These are phyloP conservation scores for Propithecus coquereli DNA, from an alignment of 2,113 vertebrate genomes.

Conservation along the genomic window DNA sequence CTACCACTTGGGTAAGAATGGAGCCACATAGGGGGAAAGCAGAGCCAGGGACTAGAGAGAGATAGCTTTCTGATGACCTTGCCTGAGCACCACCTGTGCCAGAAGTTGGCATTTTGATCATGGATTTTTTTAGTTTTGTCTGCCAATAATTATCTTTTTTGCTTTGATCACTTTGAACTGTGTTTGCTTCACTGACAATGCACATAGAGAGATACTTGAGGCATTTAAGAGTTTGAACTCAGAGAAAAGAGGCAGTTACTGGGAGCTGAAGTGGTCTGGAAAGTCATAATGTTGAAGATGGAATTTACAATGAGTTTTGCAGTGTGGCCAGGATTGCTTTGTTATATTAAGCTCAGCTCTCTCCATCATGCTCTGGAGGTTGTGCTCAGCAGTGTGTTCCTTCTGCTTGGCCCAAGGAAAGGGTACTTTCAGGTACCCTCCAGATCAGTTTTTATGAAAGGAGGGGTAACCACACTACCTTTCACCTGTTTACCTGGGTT, in stretches of 20 bases:
- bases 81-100: neutral
- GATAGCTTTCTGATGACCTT: neutral
- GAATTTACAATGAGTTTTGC: neutral
- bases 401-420: neutral
- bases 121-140: neutral
- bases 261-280: neutral
- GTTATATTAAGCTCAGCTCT: neutral
- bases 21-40: neutral
- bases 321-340: neutral
- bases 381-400: neutral
- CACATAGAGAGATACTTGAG: neutral
- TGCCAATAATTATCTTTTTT: neutral
- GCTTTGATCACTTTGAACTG: neutral
- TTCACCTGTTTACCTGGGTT: neutral
- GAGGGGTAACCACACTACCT: neutral
- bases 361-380: neutral
- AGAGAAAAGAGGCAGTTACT: neutral
- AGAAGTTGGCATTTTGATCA: neutral
- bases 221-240: neutral
- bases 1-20: neutral
- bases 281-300: neutral
- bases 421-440: neutral
- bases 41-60: neutral
- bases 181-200: neutral
- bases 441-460: neutral